Conservation (phyloP, 2,888 invertebrate species). For the Cordilura impudica region DNA sequence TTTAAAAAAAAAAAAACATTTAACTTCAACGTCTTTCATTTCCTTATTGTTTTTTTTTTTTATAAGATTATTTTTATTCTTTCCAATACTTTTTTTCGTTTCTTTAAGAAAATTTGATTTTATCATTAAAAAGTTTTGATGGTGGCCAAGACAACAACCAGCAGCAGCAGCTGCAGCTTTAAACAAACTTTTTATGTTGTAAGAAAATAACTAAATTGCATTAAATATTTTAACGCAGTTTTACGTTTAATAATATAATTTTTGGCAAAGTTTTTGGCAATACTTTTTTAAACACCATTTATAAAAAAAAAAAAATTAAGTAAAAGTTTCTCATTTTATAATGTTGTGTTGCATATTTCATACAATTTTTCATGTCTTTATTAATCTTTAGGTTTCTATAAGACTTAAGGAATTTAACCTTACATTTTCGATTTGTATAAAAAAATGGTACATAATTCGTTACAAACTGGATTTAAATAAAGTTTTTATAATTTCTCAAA, state of each 20-base stretch:
- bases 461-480: no score
- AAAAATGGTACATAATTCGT: no score
- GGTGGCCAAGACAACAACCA: slow-evolving; percentile 19
- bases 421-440: no score
- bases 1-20: slow-evolving; percentile 4
- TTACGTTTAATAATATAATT: neutral
- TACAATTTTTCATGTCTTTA: slow-evolving; percentile 1
- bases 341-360: slow-evolving; percentile 22
- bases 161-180: neutral
- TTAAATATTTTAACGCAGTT: slow-evolving; percentile 25
- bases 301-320: slow-evolving; percentile 1
- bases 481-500: no score
- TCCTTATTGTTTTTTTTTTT: neutral
- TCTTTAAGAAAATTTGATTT: slow-evolving; percentile 23
- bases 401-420: no score
- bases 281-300: slow-evolving; percentile 1
- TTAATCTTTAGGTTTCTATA: slow-evolving; percentile 20
- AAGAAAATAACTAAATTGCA: slow-evolving; percentile 35
- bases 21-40: slow-evolving; percentile 12
- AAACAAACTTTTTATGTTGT: neutral
- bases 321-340: slow-evolving; percentile 29
- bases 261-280: neutral
- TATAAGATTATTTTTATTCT: neutral
- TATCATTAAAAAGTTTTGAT: slow-evolving; percentile 28
- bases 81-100: neutral